A percentile compares a stretch with the other conserved stretches of the same genome.
Conservation (phyloP, 1,140 invertebrate species). For the Littorina saxatilis region DNA sequence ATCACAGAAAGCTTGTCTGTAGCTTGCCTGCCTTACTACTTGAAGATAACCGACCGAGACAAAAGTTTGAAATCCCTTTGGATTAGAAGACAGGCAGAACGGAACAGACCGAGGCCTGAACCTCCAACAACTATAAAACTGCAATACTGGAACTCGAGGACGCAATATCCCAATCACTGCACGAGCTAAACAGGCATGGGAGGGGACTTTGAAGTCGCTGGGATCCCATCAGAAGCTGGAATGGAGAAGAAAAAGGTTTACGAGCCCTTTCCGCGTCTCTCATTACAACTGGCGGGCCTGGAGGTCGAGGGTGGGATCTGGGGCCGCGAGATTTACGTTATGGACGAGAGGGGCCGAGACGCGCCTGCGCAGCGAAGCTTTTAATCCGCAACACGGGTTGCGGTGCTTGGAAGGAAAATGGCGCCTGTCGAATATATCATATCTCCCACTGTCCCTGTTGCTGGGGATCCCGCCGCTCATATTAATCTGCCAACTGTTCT, state of each 20-base stretch:
- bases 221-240: neutral
- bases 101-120: too few relatives aligned
- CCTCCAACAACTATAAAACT: too few relatives aligned
- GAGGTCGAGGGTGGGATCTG: neutral
- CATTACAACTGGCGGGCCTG: slow-evolving; percentile 14
- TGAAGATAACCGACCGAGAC: too few relatives aligned
- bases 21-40: too few relatives aligned
- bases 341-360: neutral
- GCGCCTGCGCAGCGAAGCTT: slow-evolving; percentile 3
- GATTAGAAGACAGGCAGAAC: too few relatives aligned
- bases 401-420: neutral
- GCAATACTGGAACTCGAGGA: too few relatives aligned
- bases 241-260: slow-evolving; percentile 14
- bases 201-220: too few relatives aligned
- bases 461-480: neutral
- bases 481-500: slow-evolving; percentile 16
- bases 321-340: slow-evolving; percentile 8
- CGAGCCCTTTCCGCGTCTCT: slow-evolving; percentile 6
- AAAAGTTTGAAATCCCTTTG: too few relatives aligned
- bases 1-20: too few relatives aligned
- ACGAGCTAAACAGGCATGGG: too few relatives aligned
- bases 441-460: slow-evolving; percentile 16
- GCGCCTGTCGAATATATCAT: slow-evolving; percentile 31
- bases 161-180: too few relatives aligned
- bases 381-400: slow-evolving; percentile 4